Evolutionary conservation across 2,113 vertebrate species (phyloP).

Genomic region (Indicator indicator): DNA sequence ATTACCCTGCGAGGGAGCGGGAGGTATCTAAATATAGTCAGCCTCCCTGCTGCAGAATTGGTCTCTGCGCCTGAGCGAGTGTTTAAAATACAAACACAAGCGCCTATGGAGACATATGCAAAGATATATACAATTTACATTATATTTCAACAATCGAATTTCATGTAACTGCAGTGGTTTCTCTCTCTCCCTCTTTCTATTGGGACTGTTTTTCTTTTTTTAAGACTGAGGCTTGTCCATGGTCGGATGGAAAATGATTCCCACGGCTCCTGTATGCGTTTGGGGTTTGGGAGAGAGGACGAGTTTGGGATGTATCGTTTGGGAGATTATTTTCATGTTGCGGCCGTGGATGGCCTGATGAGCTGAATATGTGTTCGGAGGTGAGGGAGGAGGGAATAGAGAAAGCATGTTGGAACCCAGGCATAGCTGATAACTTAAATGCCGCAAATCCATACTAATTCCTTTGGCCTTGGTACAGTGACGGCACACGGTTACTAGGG

Average conservation of each 20-base stretch:
- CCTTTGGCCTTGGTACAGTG: background rate
- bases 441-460: background rate
- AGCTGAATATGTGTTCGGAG: background rate
- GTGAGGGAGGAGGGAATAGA: background rate
- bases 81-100: constrained; percentile 1
- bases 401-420: background rate
- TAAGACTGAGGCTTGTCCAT: background rate
- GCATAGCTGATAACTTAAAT: background rate
- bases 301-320: background rate
- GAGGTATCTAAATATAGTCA: constrained; percentile 18
- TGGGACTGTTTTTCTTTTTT: background rate
- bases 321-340: background rate
- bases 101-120: constrained; percentile 9
- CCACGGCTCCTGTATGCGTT: background rate
- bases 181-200: background rate
- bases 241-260: background rate
- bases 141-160: constrained; percentile 23
- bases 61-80: background rate
- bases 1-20: background rate
- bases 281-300: background rate
- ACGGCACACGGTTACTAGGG: background rate
- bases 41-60: background rate
- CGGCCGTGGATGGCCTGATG: background rate
- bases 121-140: constrained; percentile 48
- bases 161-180: background rate